phyloP scores from a whole-genome alignment of 2,888 invertebrate species.

The Acanthosepion esculentum region DNA sequence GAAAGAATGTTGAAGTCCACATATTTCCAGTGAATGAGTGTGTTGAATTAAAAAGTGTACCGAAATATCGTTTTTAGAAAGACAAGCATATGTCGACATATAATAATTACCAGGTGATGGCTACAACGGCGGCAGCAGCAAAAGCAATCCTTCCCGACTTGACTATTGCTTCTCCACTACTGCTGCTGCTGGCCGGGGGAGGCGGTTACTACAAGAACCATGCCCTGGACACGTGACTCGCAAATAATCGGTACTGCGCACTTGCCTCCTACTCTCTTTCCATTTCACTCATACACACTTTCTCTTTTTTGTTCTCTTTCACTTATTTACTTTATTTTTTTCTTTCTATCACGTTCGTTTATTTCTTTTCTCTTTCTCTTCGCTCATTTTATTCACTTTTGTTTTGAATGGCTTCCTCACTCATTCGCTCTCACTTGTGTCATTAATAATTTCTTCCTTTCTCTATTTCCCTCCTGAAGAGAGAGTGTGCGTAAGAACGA shows the following conservation, averaged over 20 bases:
- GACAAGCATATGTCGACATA: constrained; percentile 11
- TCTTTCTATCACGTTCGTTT: background rate
- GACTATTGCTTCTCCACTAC: constrained; percentile 42
- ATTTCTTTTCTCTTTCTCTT: background rate
- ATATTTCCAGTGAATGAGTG: background rate
- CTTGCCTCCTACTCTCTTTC: background rate
- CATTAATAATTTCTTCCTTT: background rate
- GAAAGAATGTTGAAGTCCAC: background rate
- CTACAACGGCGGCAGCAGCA: constrained; percentile 19
- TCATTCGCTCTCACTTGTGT: background rate
- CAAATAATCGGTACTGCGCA: background rate
- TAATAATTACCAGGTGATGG: constrained; percentile 44
- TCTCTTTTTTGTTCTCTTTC: background rate
- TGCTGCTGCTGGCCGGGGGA: background rate
- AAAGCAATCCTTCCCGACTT: constrained; percentile 42
- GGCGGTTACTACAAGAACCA: constrained; percentile 34
- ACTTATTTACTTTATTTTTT: background rate
- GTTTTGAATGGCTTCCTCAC: background rate
- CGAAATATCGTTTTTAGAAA: background rate
- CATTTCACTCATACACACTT: background rate
- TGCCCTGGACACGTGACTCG: constrained; percentile 40
- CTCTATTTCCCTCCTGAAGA: background rate
- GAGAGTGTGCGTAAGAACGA: background rate
- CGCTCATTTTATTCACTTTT: background rate
- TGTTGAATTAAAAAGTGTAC: background rate